phyloP scores from a whole-genome alignment of 2,113 vertebrate genomes.

The Neodon shergylaensis region DNA sequence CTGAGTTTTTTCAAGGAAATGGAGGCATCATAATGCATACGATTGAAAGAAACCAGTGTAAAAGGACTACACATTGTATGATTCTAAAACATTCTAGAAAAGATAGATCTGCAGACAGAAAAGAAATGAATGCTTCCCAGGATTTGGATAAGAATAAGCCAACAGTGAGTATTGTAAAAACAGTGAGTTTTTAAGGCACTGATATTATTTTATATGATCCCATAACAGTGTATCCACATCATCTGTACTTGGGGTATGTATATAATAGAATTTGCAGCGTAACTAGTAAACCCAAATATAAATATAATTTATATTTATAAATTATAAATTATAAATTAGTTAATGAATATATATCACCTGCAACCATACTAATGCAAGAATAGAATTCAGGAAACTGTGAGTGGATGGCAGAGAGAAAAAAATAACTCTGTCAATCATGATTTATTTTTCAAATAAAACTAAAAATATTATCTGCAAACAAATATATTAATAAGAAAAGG shows the following conservation, averaged over 20 bases:
- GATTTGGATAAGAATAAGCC: background rate
- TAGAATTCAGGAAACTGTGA: background rate
- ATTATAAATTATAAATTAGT: no score
- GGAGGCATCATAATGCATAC: background rate
- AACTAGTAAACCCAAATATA: background rate
- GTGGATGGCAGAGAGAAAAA: background rate
- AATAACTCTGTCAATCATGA: background rate
- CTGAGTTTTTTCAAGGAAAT: background rate
- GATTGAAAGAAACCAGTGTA: background rate
- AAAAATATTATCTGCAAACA: background rate
- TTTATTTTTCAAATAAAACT: background rate
- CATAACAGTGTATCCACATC: background rate
- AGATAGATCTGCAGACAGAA: background rate
- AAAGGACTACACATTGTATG: background rate
- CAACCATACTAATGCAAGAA: background rate
- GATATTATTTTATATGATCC: background rate
- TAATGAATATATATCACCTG: background rate
- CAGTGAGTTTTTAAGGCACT: background rate
- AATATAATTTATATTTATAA: no score
- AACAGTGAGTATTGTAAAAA: background rate
- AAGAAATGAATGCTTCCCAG: background rate
- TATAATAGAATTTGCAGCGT: background rate
- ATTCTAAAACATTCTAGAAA: background rate
- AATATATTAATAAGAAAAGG: background rate
- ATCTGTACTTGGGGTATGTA: background rate